Conservation (phyloP, 2,888 invertebrate genomes). For the Agrotis segetum region DNA sequence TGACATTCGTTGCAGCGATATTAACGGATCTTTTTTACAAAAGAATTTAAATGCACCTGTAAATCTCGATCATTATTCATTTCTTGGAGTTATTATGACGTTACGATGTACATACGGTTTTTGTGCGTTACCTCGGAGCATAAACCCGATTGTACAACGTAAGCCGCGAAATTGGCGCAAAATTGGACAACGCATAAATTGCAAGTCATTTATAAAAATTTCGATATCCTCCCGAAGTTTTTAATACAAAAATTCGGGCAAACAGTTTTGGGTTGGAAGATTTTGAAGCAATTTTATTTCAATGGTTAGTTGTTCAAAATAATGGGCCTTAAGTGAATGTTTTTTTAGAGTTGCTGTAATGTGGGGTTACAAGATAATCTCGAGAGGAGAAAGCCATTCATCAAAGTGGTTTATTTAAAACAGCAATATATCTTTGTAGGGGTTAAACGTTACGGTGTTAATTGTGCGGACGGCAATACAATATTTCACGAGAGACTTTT, state of each 20-base stretch:
- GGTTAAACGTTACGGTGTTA: constrained; percentile 66
- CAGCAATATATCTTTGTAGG: constrained; percentile 74
- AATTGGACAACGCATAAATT: constrained; percentile 84
- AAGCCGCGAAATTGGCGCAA: constrained; percentile 84
- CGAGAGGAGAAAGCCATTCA: constrained; percentile 69
- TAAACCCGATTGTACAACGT: constrained; percentile 70
- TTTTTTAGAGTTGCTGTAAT: constrained; percentile 58
- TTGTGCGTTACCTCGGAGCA: constrained; percentile 72
- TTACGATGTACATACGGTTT: constrained; percentile 72
- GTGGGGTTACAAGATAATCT: constrained; percentile 58
- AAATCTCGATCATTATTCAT: constrained; percentile 78
- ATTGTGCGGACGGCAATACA: constrained; percentile 63
- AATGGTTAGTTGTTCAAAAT: constrained; percentile 47
- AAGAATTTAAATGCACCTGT: constrained; percentile 78
- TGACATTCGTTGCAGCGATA: constrained; percentile 69
- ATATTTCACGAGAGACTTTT: constrained; percentile 68
- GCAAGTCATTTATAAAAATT: constrained; percentile 76
- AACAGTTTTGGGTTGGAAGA: constrained; percentile 46
- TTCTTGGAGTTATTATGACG: constrained; percentile 77
- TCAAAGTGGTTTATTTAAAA: constrained; percentile 78
- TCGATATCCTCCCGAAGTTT: constrained; percentile 58
- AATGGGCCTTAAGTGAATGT: constrained; percentile 63
- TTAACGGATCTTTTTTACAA: constrained; percentile 71
- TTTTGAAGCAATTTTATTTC: constrained; percentile 60
- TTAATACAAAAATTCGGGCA: constrained; percentile 48